Conservation (phyloP, 2,797 vertebrate genomes). For the Vultur gryphus region DNA sequence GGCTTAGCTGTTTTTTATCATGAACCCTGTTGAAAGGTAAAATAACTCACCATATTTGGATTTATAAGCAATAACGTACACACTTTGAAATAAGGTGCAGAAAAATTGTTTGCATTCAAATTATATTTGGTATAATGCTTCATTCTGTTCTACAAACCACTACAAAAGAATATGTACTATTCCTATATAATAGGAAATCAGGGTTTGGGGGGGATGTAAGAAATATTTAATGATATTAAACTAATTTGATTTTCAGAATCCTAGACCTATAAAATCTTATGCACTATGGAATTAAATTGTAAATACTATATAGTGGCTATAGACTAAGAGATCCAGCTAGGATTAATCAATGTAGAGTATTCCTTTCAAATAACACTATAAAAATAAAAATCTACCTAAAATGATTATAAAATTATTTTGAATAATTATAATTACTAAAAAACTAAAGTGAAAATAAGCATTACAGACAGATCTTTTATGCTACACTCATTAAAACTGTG, state of each 20-base stretch:
- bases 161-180: not conserved
- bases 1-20: not conserved
- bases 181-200: constrained; percentile 7
- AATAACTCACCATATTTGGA: not conserved
- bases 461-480: not conserved
- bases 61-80: constrained; percentile 3
- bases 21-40: constrained; percentile 8
- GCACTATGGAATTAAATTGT: not conserved
- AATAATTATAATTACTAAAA: not conserved
- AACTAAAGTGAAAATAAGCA: not conserved
- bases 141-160: not conserved
- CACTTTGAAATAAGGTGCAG: not conserved
- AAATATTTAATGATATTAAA: constrained; percentile 22
- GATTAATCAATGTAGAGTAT: not conserved
- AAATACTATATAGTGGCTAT: not conserved
- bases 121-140: not conserved
- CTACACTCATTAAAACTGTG: not conserved
- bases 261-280: constrained; percentile 17
- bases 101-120: constrained; percentile 12
- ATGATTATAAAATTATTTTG: not conserved
- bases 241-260: constrained; percentile 5
- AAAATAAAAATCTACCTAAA: not conserved
- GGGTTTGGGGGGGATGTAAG: not conserved
- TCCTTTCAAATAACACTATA: not conserved
- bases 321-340: not conserved